Evolutionary conservation across 1,140 invertebrate species (phyloP), one percentile per base, ranked within the genome.

Genomic region (Ganaspis sp.): DNA sequence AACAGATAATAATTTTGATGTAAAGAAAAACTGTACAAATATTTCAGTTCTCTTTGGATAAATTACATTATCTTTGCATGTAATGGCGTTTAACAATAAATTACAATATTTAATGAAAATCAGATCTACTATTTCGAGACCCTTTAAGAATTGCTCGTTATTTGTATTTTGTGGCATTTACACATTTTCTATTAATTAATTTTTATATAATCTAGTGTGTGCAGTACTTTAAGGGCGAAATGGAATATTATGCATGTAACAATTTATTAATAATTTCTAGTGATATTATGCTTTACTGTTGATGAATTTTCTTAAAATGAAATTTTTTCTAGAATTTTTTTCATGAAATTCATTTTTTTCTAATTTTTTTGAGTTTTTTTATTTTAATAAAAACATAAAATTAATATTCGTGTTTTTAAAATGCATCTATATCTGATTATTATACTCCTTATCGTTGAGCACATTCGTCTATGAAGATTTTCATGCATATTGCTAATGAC

Each of bases 11-110:
- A 26, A 29, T 26, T 64, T 64, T 23, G 9, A 3, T 11, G 21
- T 26, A 64, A 26, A 64, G 21, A 64, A 64, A 64, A 64, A 64
- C 23, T 29, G 54, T 26, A 64, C 23, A 64, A 64, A 17, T 19
- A 49, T 17, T 17, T 49, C 45, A 49, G n/a, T 49, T 17, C n/a
- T 49, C 45, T 49, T 17, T 49, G 45, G n/a, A 49, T 49, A 17
- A 49, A 49, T 49, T 5, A 9, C 45, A 17, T n/a, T 17, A n/a
- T n/a, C 2, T 17, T 17, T 49, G 6, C 17, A 6, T 17, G 8
- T 49, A 19, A 49, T n/a, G n/a, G 6, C 29, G 6, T 19, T 8
- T 49, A n/a, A 49, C 17, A 17, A 49, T n/a, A 49, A 3, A 49
- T 5, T 8, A 49, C 6, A 49, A 4, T 17, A 49, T 45, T 5